A percentile compares a stretch with the other conserved stretches of the same genome.
Conservation (phyloP, 1,140 invertebrate genomes). For the Epicauta chinensis region DNA sequence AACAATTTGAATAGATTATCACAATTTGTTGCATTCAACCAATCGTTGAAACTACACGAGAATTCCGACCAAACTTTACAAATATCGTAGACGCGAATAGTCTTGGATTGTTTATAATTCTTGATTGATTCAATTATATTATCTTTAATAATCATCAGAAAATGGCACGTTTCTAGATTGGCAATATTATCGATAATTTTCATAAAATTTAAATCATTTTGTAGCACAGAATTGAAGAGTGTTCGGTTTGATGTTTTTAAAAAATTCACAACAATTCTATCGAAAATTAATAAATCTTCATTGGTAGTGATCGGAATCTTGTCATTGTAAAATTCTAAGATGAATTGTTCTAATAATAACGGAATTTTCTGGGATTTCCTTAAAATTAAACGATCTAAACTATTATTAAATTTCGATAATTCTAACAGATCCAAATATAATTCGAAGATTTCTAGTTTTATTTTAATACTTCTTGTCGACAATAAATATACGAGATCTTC, state of each 20-base stretch:
- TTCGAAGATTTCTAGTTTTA: conserved; percentile 29
- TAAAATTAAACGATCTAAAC: conserved; percentile 17
- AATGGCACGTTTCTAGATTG: neutral
- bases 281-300: conserved; percentile 15
- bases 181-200: neutral
- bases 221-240: neutral
- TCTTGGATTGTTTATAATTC: neutral
- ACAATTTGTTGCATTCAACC: conserved; percentile 7
- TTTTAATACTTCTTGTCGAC: conserved; percentile 10
- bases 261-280: neutral
- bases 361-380: conserved; percentile 20
- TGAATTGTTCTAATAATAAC: conserved; percentile 30
- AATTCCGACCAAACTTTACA: conserved; percentile 7
- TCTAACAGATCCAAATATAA: conserved; percentile 27
- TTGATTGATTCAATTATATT: neutral
- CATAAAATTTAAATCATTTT: neutral
- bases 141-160: neutral
- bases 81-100: conserved; percentile 1
- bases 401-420: conserved; percentile 11
- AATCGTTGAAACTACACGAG: conserved; percentile 1
- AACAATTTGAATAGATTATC: conserved; percentile 20
- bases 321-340: conserved; percentile 27
- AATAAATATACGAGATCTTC: conserved; percentile 31
- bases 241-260: neutral
- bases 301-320: conserved; percentile 10